A percentile compares a stretch with the other conserved stretches of the same genome.
phyloP scores from a whole-genome alignment of 2,113 vertebrate species.

The Eptesicus fuscus region DNA sequence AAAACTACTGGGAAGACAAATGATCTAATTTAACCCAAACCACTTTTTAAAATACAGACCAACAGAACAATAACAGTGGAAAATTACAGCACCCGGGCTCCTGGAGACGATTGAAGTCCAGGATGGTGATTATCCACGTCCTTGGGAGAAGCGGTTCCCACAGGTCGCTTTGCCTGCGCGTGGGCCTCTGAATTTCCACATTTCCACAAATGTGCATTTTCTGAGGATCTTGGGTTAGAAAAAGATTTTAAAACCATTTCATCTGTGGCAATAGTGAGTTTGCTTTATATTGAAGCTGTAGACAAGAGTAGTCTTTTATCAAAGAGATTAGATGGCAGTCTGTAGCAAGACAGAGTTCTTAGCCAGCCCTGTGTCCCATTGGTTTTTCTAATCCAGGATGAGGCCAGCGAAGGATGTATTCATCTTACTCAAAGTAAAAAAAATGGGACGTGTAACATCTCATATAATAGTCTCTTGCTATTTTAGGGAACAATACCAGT shows the following conservation, averaged over 20 bases:
- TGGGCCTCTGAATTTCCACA: neutral
- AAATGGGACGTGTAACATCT: neutral
- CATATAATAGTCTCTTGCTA: neutral
- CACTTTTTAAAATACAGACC: conserved; percentile 63
- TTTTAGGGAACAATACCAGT: neutral
- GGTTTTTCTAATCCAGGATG: neutral
- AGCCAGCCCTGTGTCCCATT: neutral
- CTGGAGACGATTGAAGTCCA: neutral
- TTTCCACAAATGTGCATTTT: neutral
- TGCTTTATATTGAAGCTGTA: neutral
- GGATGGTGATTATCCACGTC: neutral
- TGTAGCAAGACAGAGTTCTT: neutral
- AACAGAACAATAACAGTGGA: conserved; percentile 74
- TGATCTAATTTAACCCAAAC: conserved; percentile 68
- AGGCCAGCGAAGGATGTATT: neutral
- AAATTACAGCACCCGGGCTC: conserved; percentile 58
- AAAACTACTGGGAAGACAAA: conserved; percentile 69
- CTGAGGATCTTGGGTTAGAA: neutral
- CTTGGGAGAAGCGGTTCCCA: neutral
- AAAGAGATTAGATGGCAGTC: neutral
- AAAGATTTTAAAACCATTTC: neutral
- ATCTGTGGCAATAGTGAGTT: neutral
- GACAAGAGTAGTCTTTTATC: neutral
- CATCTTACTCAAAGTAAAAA: neutral
- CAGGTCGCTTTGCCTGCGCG: neutral